Evolutionary conservation across 2,888 invertebrate species (phyloP).

Genomic region (Stictocephala bisonia): DNA sequence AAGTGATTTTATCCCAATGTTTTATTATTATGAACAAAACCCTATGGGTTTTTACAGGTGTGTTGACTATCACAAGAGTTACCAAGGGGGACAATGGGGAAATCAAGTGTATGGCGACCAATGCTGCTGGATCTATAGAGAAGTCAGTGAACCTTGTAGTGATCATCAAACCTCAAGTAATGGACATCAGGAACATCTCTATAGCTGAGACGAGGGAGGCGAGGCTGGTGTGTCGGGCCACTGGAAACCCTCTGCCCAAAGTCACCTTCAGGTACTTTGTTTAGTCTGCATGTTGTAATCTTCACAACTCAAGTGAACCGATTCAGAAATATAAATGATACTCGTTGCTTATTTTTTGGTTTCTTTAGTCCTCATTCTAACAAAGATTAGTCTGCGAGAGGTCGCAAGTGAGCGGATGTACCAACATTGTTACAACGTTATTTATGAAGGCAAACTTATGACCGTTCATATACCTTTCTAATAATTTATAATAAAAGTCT

Average conservation of each 20-base stretch:
- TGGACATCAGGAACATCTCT: slow-evolving; percentile 80
- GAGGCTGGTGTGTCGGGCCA: slow-evolving; percentile 79
- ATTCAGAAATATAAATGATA: not conserved
- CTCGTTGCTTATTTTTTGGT: not conserved
- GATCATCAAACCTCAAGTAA: slow-evolving; percentile 83
- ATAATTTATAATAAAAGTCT: no score
- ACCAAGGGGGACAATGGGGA: slow-evolving; percentile 76
- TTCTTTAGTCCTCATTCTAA: no score
- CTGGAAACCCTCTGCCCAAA: slow-evolving; percentile 83
- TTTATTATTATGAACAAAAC: no score
- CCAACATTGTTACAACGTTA: no score
- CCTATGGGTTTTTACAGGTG: slow-evolving; percentile 49
- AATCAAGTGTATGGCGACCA: slow-evolving; percentile 84
- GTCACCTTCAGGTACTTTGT: slow-evolving; percentile 73
- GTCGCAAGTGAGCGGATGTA: no score
- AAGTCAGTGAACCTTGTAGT: slow-evolving; percentile 76
- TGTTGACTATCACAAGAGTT: slow-evolving; percentile 77
- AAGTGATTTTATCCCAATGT: no score
- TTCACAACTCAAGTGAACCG: no score
- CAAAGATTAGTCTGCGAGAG: no score
- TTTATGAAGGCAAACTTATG: no score
- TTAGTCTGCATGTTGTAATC: not conserved
- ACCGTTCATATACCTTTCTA: no score
- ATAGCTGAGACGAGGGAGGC: slow-evolving; percentile 72
- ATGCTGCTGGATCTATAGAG: slow-evolving; percentile 80